Conservation (phyloP, 2,113 vertebrate species). For the Gymnarchus niloticus region DNA sequence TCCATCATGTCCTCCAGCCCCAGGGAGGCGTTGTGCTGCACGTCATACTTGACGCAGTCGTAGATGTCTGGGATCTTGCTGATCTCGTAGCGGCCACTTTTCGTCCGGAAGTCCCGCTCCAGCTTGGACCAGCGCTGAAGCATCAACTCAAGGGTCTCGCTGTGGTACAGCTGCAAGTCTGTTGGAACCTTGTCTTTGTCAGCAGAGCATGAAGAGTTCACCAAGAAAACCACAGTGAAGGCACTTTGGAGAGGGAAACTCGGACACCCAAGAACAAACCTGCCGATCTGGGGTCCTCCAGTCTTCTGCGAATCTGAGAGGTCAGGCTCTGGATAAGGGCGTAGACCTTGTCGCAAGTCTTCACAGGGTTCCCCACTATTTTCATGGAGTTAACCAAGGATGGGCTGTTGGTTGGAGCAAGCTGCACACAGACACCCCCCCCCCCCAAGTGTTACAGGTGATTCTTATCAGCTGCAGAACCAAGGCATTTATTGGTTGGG, state of each 20-base stretch:
- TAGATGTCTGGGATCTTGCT: slow-evolving; percentile 98
- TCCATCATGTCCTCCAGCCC: slow-evolving; percentile 82
- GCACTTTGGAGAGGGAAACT: background rate
- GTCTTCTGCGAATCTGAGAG: slow-evolving; percentile 77
- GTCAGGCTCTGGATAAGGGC: slow-evolving; percentile 86
- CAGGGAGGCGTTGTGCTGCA: slow-evolving; percentile 84
- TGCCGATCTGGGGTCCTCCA: slow-evolving; percentile 88
- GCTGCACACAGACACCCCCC: slow-evolving; percentile 50
- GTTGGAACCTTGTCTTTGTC: background rate
- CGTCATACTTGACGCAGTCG: slow-evolving; percentile 94
- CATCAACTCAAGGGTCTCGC: slow-evolving; percentile 92
- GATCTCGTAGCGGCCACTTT: slow-evolving; percentile 90
- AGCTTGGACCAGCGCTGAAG: slow-evolving; percentile 94
- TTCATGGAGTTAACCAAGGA: slow-evolving; percentile 89
- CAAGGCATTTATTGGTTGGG: background rate
- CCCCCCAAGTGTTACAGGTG: background rate
- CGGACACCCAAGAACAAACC: slow-evolving; percentile 54
- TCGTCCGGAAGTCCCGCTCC: slow-evolving; percentile 88
- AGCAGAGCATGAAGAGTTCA: background rate
- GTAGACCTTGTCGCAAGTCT: slow-evolving; percentile 84
- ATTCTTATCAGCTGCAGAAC: background rate
- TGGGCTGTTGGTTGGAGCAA: slow-evolving; percentile 82
- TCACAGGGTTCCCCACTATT: slow-evolving; percentile 83
- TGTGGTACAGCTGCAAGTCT: slow-evolving; percentile 94
- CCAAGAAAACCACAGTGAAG: background rate